Base-by-base conservation (phyloP, 2,797 vertebrate genomes). In the Esox masquinongy region DNA sequence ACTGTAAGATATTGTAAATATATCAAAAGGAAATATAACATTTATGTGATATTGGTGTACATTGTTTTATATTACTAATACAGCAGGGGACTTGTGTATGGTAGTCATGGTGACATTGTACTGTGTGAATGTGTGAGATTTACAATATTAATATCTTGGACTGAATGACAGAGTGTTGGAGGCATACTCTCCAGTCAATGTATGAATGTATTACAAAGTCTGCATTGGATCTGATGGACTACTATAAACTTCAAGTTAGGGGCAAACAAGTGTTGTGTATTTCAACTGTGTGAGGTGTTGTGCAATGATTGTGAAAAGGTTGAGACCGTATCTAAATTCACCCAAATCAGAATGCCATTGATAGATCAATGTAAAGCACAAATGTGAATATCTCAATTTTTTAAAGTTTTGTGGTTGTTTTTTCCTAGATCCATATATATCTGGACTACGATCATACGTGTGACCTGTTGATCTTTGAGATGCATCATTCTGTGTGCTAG, bases 11-110 rank as follows among this genome's bases (percentile, higher is more conserved):
- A 51, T 24, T 71, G 69, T 71, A 71, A 26, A 71, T 71, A 50
- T 70, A 71, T 71, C 69, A 26, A 53, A 71, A 49, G 24, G 47
- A 71, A 31, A 49, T 71, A 53, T 71, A 71, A 71, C 69, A 69
- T 69, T 31, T 29, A 69, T 49, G 69, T 71, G 69, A 51, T 71
- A 71, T 51, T 71, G 24, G 16, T 31, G 49, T 71, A 29, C 2
- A 29, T 31, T 51, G 24, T 71, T 71, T 70, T 70, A 70, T 29
- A 7, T 26, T 24, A 50, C 47, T 26, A 26, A 29, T 26, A 70
- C 24, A 70, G 69, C 47, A 51, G 43, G 4, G 22, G 22, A 70
- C 39, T 47, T 47, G n/a, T 67, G 16, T 68, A 69, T 7, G 7
- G 24, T 71, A 31, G 49, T 71, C 26, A 8, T 15, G 7, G 47